phyloP scores from a whole-genome alignment of 2,113 vertebrate species.

The Motacilla tschutschensis region DNA sequence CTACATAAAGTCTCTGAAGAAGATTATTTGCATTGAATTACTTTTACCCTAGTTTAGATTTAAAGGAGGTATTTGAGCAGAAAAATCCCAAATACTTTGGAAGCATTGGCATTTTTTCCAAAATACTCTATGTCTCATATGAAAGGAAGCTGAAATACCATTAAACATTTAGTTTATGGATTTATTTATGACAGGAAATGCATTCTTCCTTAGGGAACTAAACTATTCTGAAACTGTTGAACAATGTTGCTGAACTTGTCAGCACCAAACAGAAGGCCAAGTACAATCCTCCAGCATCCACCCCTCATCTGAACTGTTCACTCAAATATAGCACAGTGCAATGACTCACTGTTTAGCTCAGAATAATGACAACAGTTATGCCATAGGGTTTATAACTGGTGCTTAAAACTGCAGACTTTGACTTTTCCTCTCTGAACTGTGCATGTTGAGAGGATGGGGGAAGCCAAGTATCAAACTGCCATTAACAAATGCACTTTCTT shows the following conservation, averaged over 20 bases:
- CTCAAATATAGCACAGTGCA: slow-evolving; percentile 10
- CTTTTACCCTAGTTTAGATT: slow-evolving; percentile 14
- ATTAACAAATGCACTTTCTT: not conserved
- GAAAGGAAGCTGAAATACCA: slow-evolving; percentile 37
- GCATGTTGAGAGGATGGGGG: not conserved
- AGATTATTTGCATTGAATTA: not conserved
- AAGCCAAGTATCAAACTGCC: not conserved
- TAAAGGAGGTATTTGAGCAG: not conserved
- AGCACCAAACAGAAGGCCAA: slow-evolving; percentile 25
- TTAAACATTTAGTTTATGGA: slow-evolving; percentile 15
- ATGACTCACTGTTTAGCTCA: slow-evolving; percentile 26
- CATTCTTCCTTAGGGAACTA: slow-evolving; percentile 41
- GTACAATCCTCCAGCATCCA: not conserved
- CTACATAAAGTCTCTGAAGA: not conserved
- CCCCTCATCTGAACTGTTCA: not conserved
- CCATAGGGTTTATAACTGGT: not conserved
- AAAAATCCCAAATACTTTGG: not conserved
- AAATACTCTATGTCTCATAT: not conserved
- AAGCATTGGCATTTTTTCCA: not conserved
- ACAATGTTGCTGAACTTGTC: slow-evolving; percentile 43
- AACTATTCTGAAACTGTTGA: slow-evolving; percentile 24
- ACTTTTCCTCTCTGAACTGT: slow-evolving; percentile 14
- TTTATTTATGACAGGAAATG: slow-evolving; percentile 51
- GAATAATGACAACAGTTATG: slow-evolving; percentile 1
- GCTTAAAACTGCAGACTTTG: not conserved